Evolutionary conservation across 2,113 vertebrate genomes (phyloP).

Genomic region (Pluvialis apricaria): DNA sequence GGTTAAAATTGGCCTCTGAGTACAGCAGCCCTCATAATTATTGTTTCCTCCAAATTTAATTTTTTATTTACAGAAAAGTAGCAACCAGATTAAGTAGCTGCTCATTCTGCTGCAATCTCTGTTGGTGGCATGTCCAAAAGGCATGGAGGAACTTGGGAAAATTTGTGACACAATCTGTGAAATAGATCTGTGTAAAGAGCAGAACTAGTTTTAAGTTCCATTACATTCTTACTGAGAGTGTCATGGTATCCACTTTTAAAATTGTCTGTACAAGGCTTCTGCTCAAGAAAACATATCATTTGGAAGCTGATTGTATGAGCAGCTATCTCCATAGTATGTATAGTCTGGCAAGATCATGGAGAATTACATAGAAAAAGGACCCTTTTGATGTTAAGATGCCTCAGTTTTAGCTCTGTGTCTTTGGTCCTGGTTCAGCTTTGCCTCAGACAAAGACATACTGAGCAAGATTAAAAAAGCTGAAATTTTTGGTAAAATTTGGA

Average conservation of each 20-base stretch:
- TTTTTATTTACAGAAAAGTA: not conserved
- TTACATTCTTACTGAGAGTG: not conserved
- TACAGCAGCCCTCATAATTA: not conserved
- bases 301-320: not conserved
- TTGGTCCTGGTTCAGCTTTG: not conserved
- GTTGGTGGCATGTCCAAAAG: not conserved
- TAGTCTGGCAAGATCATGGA: not conserved
- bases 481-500: not conserved
- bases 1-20: not conserved
- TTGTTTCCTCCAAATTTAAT: not conserved
- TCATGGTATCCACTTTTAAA: not conserved
- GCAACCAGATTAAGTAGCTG: not conserved
- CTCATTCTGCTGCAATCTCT: not conserved
- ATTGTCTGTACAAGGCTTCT: not conserved
- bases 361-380: not conserved
- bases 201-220: not conserved
- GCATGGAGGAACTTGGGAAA: not conserved
- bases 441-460: not conserved
- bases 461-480: not conserved
- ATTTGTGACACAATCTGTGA: not conserved
- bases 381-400: not conserved
- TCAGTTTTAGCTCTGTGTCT: not conserved
- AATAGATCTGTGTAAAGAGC: not conserved
- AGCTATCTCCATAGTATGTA: rapidly evolving
- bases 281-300: not conserved